Base-by-base conservation (phyloP, 2,113 vertebrate genomes). In the Solea senegalensis region DNA sequence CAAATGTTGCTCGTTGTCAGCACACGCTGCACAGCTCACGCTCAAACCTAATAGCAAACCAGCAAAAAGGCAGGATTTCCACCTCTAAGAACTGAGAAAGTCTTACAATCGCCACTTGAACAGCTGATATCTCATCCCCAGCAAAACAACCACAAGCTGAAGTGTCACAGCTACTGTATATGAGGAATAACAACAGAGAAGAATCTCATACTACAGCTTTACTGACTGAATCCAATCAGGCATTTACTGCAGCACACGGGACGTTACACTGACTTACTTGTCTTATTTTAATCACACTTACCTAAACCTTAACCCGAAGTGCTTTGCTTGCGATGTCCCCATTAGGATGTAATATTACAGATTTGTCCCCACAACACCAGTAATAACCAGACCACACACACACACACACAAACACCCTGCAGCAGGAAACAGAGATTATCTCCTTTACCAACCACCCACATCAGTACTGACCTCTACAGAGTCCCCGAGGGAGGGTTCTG, bases 401-500 rank as follows among this genome's bases (percentile, higher is more conserved):
- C 14, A 58, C 54, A 59, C 16, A 65, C 52, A 65, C 4, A 60
- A 58, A 82, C 73, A 77, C 44, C 73, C 76, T 9, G 48, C 50
- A 55, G 64, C 65, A 65, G 68, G 51, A 61, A 62, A 61, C 49
- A 73, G 65, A 83, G 68, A 83, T 84, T 80, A 83, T 85, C 86
- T 86, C 80, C 69, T 77, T 45, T 63, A 77, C 77, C 82, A 88
- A 61, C 60, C 76, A 66, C 49, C 77, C 57, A 69, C 72, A 80
- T 72, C 64, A 61, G 40, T 39, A 34, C 68, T 86, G 82, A 86
- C 86, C 86, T 88, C 84, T 69, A 66, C 55, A 60, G 53, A 74
- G 34, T 69, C 73, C 80, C 70, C 1, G 50, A 39, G 65, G 82
- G 74, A 64, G 48, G 53, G 10, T 69, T 70, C 63, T 77, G 77